These are phyloP conservation scores for Polydrusus cervinus DNA, from an alignment of 2,888 invertebrate genomes.

Conservation along the genomic window DNA sequence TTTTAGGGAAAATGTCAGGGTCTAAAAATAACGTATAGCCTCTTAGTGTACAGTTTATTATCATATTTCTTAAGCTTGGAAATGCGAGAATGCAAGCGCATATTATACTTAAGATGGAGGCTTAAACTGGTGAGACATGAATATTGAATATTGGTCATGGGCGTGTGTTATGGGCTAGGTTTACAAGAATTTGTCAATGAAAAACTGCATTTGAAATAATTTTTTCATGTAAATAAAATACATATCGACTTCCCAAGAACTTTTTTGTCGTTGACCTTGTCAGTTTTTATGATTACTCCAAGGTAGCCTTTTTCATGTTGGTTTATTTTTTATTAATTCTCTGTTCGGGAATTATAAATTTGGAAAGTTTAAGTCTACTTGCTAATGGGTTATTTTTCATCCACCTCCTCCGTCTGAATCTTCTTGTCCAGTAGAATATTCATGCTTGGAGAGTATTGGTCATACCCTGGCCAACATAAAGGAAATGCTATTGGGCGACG, in stretches of 20 bases:
- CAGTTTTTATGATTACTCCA: neutral
- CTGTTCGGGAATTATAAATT: neutral
- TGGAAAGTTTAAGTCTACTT: no score
- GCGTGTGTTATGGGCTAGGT: slow-evolving; percentile 39
- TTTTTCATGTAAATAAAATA: slow-evolving; percentile 13
- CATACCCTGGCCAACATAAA: no score
- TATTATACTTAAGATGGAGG: neutral
- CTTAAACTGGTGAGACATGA: slow-evolving; percentile 27
- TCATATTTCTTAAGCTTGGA: slow-evolving; percentile 26
- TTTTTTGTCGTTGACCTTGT: slow-evolving; percentile 3
- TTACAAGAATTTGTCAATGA: slow-evolving; percentile 35
- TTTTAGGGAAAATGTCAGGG: no score
- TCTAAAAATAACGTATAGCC: neutral
- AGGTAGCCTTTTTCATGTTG: neutral
- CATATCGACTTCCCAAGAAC: neutral
- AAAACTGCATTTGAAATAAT: slow-evolving; percentile 26
- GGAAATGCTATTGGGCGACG: no score
- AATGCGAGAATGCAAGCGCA: slow-evolving; percentile 21
- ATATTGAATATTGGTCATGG: slow-evolving; percentile 46
- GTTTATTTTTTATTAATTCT: neutral
- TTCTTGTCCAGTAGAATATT: no score
- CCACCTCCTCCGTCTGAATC: no score
- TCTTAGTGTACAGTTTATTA: slow-evolving; percentile 14
- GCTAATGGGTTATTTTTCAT: no score
- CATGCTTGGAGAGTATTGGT: no score